Evolutionary conservation across 2,888 invertebrate genomes (phyloP).

Genomic region (Diaperis boleti): DNA sequence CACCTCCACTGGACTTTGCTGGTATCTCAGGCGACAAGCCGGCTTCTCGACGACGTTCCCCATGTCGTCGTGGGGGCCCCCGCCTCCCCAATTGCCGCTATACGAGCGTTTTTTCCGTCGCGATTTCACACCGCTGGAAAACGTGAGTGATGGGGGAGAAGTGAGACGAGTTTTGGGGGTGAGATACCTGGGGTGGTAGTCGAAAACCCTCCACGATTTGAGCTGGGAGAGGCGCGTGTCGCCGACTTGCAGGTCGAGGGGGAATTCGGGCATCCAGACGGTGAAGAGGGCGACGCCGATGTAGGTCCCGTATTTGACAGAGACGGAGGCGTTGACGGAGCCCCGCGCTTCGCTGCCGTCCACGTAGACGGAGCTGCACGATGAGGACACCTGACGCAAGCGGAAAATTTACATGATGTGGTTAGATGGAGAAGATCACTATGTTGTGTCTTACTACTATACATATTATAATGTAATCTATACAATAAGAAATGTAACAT

Average conservation of each 20-base stretch:
- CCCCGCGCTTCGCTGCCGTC: conserved; percentile 96
- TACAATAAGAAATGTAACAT: too few species aligned
- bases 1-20: conserved; percentile 93
- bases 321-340: conserved; percentile 93
- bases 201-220: conserved; percentile 93
- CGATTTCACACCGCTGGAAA: conserved; percentile 50
- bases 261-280: conserved; percentile 98
- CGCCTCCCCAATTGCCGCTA: conserved; percentile 69
- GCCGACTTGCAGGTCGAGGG: conserved; percentile 88
- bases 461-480: too few species aligned
- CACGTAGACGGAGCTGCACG: conserved; percentile 95
- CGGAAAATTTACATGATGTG: too few species aligned
- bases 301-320: conserved; percentile 93
- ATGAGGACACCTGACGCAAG: conserved; percentile 94
- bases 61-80: conserved; percentile 70
- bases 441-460: too few species aligned
- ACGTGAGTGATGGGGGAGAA: neutral
- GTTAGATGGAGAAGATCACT: too few species aligned
- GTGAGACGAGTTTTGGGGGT: conserved; percentile 13
- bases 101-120: conserved; percentile 70
- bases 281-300: conserved; percentile 89
- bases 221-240: conserved; percentile 93
- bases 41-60: conserved; percentile 76
- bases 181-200: conserved; percentile 71
- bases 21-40: conserved; percentile 85